These are phyloP conservation scores for Ctenopoma kingsleyae DNA, from an alignment of 2,797 vertebrate species.

Conservation along the genomic window DNA sequence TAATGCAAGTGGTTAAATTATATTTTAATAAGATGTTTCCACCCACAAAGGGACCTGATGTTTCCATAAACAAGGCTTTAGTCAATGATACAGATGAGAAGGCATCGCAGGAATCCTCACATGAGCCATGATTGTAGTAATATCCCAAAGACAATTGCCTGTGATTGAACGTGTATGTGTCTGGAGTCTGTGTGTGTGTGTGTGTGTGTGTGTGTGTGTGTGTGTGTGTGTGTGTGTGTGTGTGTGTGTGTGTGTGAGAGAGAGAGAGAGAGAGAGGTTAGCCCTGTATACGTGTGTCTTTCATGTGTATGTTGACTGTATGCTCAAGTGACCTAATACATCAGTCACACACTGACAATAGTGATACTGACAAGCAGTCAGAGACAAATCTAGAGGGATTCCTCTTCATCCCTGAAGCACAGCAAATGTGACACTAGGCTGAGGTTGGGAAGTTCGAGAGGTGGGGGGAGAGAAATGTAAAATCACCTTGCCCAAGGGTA, in stretches of 20 bases:
- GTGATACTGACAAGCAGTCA: slow-evolving; percentile 64
- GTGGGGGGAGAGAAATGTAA: slow-evolving; percentile 69
- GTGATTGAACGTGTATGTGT: slow-evolving; percentile 12
- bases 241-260: background rate
- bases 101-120: slow-evolving; percentile 6
- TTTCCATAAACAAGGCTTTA: slow-evolving; percentile 30
- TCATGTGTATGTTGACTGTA: slow-evolving; percentile 13
- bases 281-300: slow-evolving; percentile 15
- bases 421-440: slow-evolving; percentile 55
- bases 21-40: slow-evolving; percentile 38
- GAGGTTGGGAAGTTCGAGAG: slow-evolving; percentile 47
- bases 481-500: slow-evolving; percentile 86
- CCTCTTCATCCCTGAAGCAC: slow-evolving; percentile 46
- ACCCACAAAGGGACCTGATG: background rate
- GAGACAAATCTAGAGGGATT: slow-evolving; percentile 64
- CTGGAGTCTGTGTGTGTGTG: background rate
- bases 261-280: slow-evolving; percentile 1
- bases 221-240: background rate
- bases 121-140: slow-evolving; percentile 30
- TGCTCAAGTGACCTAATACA: slow-evolving; percentile 60
- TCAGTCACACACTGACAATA: slow-evolving; percentile 58
- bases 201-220: background rate
- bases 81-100: slow-evolving; percentile 30
- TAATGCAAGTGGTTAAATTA: slow-evolving; percentile 19
- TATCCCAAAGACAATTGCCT: slow-evolving; percentile 42